These are phyloP conservation scores for Chironomus striatipennis DNA, from an alignment of 1,140 invertebrate species.

Conservation along the genomic window DNA sequence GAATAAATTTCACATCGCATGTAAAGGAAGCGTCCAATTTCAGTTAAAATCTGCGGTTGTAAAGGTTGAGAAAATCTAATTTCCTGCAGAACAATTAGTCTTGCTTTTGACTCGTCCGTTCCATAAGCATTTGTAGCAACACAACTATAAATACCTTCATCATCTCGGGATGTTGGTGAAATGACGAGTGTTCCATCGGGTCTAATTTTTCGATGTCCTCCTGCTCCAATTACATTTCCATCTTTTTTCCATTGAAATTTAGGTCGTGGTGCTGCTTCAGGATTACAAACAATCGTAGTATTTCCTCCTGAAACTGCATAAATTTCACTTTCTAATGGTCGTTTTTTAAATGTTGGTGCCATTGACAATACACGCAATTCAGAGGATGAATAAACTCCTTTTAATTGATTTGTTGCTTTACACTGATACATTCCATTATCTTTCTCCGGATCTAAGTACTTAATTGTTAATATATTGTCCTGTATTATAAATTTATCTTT, in stretches of 20 bases:
- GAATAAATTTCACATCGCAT: constrained; percentile 71
- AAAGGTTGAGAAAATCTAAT: constrained; percentile 61
- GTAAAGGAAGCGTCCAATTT: constrained; percentile 60
- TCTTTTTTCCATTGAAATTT: constrained; percentile 88
- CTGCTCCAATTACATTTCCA: constrained; percentile 67
- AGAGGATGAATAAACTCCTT: constrained; percentile 76
- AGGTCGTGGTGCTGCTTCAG: constrained; percentile 87
- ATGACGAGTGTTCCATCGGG: constrained; percentile 81
- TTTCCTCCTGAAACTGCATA: constrained; percentile 87
- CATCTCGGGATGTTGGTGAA: constrained; percentile 72
- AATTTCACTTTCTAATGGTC: constrained; percentile 76
- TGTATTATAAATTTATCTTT: constrained; percentile 67
- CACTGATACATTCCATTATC: constrained; percentile 98
- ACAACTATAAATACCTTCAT: constrained; percentile 85
- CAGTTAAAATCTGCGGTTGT: constrained; percentile 52
- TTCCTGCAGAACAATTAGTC: constrained; percentile 72
- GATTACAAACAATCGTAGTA: constrained; percentile 83
- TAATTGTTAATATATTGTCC: constrained; percentile 82
- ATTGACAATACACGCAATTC: constrained; percentile 81
- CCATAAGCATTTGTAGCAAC: constrained; percentile 77
- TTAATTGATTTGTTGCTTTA: constrained; percentile 79
- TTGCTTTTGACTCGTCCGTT: constrained; percentile 66
- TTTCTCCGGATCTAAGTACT: constrained; percentile 59
- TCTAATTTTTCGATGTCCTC: constrained; percentile 68
- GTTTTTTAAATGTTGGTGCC: constrained; percentile 83